Base-by-base conservation (phyloP, 2,797 vertebrate genomes). In the Clarias fuscus region DNA sequence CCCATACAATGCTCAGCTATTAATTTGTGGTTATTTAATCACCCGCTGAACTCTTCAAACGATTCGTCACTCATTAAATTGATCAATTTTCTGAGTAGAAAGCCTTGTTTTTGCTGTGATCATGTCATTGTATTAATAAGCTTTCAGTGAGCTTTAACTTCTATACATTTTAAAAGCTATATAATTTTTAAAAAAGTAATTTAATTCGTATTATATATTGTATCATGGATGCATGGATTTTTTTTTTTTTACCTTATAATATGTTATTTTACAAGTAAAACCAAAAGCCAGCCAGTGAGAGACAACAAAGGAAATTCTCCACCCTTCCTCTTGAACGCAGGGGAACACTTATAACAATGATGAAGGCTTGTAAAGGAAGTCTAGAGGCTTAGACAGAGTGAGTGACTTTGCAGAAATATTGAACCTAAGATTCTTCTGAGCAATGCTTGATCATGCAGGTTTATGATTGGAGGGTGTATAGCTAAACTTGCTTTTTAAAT, bases 341-440 rank as follows among this genome's bases (percentile, higher is more conserved):
- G 91, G 90, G 90, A 90, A 72, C 43, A 65, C 30, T 37, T 4
- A 84, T 88, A 86, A 94, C 92, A 93, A 92, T 93, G 83, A 87
- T 81, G 72, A 83, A 86, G 37, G 62, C 65, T 73, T 56, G 65
- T 27, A 67, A 6, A 27, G 58, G 71, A 86, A 86, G 37, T 37
- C 8, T 40, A 40, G 17, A 4, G 30, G 81, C 7, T 65, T 27
- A 67, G 24, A 82, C 48, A 3, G 14, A 65, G 20, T 40, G 10
- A 79, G n/a, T 67, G 79, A 67, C 40, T 53, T 30, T 82, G 62
- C 40, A 82, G 61, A 67, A 67, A 27, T 82, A 30, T 82, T 82
- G 48, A 67, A 27, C 62, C 40, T 13, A 14, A 61, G 22, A 22
- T 40, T 80, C 5, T 80, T 65, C 22, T 24, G 43, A n/a, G 24